A percentile compares a stretch with the other conserved stretches of the same genome.
These are phyloP conservation scores for Dinomys branickii DNA, from an alignment of 2,113 vertebrate genomes.

Conservation along the genomic window DNA sequence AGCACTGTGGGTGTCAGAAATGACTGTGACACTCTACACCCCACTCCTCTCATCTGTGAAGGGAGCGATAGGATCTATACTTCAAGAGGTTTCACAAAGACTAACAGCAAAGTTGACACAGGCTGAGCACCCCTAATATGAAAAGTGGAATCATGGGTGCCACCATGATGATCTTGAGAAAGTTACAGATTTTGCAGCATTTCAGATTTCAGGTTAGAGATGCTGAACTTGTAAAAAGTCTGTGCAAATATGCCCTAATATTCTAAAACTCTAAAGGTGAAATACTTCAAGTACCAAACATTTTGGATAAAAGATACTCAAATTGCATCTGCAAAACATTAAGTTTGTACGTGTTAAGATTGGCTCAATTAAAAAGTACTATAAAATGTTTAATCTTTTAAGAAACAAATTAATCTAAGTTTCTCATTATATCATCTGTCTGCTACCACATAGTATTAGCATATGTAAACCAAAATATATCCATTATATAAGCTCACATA, in stretches of 20 bases:
- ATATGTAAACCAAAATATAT: background rate
- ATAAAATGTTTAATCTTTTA: slow-evolving; percentile 1
- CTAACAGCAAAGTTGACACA: background rate
- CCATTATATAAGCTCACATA: background rate
- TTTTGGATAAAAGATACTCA: background rate
- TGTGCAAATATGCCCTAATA: background rate
- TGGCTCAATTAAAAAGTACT: background rate
- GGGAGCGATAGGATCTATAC: background rate
- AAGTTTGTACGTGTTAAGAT: background rate
- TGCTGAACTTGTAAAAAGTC: background rate
- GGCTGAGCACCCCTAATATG: background rate
- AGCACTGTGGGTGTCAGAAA: background rate
- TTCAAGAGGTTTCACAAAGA: background rate
- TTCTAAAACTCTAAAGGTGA: background rate
- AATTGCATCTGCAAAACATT: background rate
- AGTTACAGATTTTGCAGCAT: background rate
- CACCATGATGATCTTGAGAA: background rate
- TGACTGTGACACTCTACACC: background rate
- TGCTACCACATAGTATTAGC: background rate
- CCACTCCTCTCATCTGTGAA: background rate
- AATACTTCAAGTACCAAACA: background rate
- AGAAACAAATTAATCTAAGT: background rate
- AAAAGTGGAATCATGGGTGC: background rate
- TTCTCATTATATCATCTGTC: slow-evolving; percentile 4
- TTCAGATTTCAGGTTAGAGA: background rate